phyloP scores from a whole-genome alignment of 1,140 invertebrate genomes.

The Dreissena rostriformis region DNA sequence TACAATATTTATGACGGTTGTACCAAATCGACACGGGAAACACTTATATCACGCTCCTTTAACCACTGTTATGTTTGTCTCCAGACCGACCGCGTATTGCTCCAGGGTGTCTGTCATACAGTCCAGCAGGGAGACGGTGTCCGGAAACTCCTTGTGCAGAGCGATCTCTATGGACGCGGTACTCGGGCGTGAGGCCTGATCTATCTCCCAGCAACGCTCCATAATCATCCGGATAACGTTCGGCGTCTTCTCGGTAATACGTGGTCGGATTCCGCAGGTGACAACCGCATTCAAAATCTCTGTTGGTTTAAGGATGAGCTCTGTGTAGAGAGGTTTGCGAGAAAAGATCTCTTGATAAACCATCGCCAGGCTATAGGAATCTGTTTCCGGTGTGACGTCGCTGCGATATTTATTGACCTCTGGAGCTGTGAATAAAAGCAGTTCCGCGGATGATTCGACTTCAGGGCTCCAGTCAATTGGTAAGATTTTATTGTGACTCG shows the following conservation, averaged over 20 bases:
- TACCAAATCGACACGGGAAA: too few species aligned
- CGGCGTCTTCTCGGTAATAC: slow-evolving; percentile 52
- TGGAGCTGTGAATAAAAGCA: slow-evolving; percentile 68
- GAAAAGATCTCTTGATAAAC: slow-evolving; percentile 70
- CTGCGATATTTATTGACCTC: slow-evolving; percentile 63
- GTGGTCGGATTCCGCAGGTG: slow-evolving; percentile 61
- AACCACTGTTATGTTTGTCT: slow-evolving; percentile 46
- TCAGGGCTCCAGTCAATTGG: not conserved
- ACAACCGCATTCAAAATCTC: slow-evolving; percentile 64
- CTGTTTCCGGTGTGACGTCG: slow-evolving; percentile 45
- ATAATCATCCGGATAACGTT: slow-evolving; percentile 60
- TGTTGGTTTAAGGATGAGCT: slow-evolving; percentile 48
- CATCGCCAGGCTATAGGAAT: slow-evolving; percentile 71
- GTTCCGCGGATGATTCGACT: not conserved
- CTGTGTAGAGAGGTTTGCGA: slow-evolving; percentile 64
- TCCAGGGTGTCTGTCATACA: slow-evolving; percentile 72
- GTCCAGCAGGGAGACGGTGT: slow-evolving; percentile 64
- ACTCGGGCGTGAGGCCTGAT: slow-evolving; percentile 55
- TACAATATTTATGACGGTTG: too few species aligned
- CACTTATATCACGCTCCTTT: too few species aligned
- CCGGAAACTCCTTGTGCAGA: slow-evolving; percentile 42
- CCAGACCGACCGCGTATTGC: slow-evolving; percentile 66
- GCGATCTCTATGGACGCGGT: slow-evolving; percentile 56
- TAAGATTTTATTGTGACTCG: slow-evolving; percentile 16
- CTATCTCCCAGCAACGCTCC: slow-evolving; percentile 68